Evolutionary conservation across 35 echinoderm and acorn worm species (phyloP), one percentile per base, ranked within the genome.

Genomic region (Heliocidaris tuberculata): DNA sequence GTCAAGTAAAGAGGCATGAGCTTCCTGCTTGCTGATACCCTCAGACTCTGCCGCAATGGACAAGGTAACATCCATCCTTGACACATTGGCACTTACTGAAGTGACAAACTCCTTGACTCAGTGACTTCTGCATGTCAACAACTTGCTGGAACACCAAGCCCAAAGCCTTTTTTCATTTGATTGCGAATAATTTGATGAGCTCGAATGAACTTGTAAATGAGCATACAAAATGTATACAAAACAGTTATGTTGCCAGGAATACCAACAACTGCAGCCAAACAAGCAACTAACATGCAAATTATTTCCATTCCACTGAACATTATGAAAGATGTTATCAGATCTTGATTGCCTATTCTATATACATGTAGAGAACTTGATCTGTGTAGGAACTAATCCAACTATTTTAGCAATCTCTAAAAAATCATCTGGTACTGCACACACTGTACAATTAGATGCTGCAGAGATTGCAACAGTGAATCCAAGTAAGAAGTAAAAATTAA

Each of bases 181-280:
- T 48, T 32, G 29, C 91, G 91, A 48, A 93, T 93, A 31, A 13
- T 31, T 13, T 93, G 91, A 27, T 93, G 50, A 59, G 31, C 47
- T 16, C 19, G 91, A 31, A 93, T 93, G 50, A 50, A 30, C 50
- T 93, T 93, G 13, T 50, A 93, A 21, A 93, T 93, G 9, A 49
- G 3, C 5, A 59, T 2, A n/a, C n/a, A n/a, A n/a, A n/a, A n/a
- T n/a, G n/a, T n/a, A 29, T 93, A 93, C 13, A 93, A 48, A 13
- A 59, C 27, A 30, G 48, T 52, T 48, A 93, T 52, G 50, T 93
- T 93, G 48, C 91, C 91, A 56, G 50, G 91, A n/a, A 93, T 93
- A 30, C 91, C 91, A 27, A 93, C 24, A 49, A 13, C 50, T 5
- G 30, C 48, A 52, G 91, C 50, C 50, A 93, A 59, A 59, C 48